Conservation (phyloP, 2,888 invertebrate genomes). For the Frankliniella fusca region DNA sequence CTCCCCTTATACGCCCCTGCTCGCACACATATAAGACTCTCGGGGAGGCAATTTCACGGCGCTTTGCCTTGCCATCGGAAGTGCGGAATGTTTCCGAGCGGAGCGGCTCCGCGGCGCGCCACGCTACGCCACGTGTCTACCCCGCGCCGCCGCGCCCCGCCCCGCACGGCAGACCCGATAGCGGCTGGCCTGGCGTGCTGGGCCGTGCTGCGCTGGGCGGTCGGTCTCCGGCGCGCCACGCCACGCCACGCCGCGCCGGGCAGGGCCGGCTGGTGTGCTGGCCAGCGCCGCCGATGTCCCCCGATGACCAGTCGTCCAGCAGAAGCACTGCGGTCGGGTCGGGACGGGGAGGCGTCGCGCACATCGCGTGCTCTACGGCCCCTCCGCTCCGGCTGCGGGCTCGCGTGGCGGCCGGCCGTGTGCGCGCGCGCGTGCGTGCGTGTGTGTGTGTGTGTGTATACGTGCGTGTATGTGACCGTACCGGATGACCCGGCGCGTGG, state of each 20-base stretch:
- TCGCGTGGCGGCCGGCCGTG: background rate
- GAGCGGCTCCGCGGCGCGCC: background rate
- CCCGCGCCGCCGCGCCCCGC: background rate
- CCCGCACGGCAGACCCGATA: background rate
- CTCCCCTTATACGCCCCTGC: background rate
- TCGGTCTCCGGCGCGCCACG: background rate
- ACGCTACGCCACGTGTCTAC: background rate
- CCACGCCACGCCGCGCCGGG: background rate
- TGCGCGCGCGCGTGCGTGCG: background rate
- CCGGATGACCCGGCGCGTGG: too few species aligned
- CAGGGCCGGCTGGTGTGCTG: background rate
- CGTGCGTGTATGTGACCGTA: too few species aligned
- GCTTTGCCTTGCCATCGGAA: slow-evolving; percentile 14
- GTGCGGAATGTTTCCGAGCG: slow-evolving; percentile 12
- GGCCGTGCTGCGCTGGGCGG: background rate
- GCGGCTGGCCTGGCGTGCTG: background rate
- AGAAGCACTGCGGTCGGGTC: background rate
- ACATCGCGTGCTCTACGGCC: background rate
- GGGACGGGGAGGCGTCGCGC: background rate
- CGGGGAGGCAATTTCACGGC: slow-evolving; percentile 18
- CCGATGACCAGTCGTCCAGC: slow-evolving; percentile 12
- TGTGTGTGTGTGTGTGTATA: too few species aligned
- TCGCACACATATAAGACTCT: background rate
- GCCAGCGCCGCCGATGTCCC: slow-evolving; percentile 1
- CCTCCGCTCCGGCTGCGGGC: too few species aligned